Evolutionary conservation across 2,113 vertebrate genomes (phyloP).

Genomic region (Rutilus rutilus): DNA sequence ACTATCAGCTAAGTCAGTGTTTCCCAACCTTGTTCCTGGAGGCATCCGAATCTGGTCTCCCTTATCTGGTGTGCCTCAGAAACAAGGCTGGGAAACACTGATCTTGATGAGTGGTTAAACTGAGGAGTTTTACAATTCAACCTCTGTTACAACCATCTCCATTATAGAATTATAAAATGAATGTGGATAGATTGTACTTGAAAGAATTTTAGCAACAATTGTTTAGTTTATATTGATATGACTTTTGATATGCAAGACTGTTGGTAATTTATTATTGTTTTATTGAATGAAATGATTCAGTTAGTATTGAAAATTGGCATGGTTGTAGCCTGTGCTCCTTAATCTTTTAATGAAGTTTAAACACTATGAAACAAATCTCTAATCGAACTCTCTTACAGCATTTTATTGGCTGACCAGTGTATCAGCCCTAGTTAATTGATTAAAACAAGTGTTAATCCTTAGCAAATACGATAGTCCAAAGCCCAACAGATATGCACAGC

Average conservation of each 20-base stretch:
- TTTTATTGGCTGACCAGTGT: not conserved
- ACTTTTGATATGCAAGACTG: no score
- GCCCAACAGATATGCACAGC: conserved; percentile 17
- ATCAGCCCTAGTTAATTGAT: conserved; percentile 25
- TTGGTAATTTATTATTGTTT: no score
- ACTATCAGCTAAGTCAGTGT: no score
- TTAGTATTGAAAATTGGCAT: not conserved
- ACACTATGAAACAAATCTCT: conserved; percentile 1
- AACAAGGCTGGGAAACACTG: not conserved
- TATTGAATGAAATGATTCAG: not conserved
- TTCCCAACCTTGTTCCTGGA: no score
- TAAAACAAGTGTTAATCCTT: conserved; percentile 16
- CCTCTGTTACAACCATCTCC: not conserved
- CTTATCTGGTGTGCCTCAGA: no score
- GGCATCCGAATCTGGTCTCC: no score
- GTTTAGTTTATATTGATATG: not conserved
- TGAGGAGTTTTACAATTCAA: not conserved
- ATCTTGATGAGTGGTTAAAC: not conserved
- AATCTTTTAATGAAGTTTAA: not conserved
- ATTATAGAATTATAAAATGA: not conserved
- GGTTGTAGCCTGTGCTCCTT: not conserved
- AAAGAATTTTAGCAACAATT: not conserved
- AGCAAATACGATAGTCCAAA: conserved; percentile 11
- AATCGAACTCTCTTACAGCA: not conserved
- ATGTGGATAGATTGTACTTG: not conserved